Evolutionary conservation across 2,888 invertebrate species (phyloP), one percentile per base, ranked within the genome.

Genomic region (Limnephilus lunatus): DNA sequence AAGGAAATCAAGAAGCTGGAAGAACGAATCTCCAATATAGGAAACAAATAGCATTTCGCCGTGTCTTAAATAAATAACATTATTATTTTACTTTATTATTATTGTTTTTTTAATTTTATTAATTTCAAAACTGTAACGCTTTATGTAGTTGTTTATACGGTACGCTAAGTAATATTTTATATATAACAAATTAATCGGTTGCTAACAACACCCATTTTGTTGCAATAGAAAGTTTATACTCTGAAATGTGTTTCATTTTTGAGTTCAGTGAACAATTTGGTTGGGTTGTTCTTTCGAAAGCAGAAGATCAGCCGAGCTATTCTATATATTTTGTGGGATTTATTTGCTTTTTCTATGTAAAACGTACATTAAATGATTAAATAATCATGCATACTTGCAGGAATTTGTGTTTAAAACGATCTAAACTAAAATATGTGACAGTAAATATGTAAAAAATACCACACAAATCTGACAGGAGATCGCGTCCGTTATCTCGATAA

Each of bases 1-100:
- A 97, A 97, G 94, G 98, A 98, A 94, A 97, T 98, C 92, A 96
- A 96, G 94, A 97, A 97, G 93, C 95, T 98, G n/a, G 97, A 98
- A 94, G 96, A 97, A 81, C 96, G 98, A 94, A 97, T 98, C 94
- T 96, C 96, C 89, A 97, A 97, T 93, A 94, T 97, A 30, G 96
- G 96, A 83, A 96, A 96, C 93, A 96, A 95, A 95, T 95, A 91
- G 53, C 80, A 92, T 92, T 85, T 30, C 83, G 19, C 35, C 11
- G 11, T 80, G 39, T 39, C 30, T 86, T 53, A 86, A 86, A 30
- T 86, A 1, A 86, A n/a, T 48, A 86, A 44, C 39, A 14, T 48
- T 86, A 14, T 86, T 48, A 48, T 85, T 30, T 44, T 30, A n/a
- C 25, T 44, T 85, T 44, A 48, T 85, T 30, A 85, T 48, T n/a